Conservation (phyloP, 2,888 invertebrate genomes). For the Galeopsomyia nigrocyanea region DNA sequence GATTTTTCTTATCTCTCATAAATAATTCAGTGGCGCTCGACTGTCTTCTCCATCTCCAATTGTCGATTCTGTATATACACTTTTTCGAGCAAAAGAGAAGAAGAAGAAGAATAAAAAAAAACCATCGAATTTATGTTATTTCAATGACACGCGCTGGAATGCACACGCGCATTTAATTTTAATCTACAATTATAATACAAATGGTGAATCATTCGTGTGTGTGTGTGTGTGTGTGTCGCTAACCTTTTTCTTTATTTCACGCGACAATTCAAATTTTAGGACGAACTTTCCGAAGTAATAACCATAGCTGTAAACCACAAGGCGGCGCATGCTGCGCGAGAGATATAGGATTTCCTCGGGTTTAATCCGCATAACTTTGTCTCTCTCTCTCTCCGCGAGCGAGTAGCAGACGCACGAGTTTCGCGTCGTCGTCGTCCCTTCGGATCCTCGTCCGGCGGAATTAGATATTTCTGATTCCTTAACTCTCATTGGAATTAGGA, state of each 20-base stretch:
- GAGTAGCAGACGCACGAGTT: constrained; percentile 23
- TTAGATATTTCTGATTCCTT: constrained; percentile 59
- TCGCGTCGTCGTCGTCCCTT: constrained; percentile 40
- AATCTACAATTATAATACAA: background rate
- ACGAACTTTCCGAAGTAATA: constrained; percentile 1
- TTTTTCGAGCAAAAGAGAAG: background rate
- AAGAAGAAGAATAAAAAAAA: no score
- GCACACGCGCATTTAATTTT: background rate
- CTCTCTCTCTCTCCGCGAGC: constrained; percentile 25
- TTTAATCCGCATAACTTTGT: constrained; percentile 58
- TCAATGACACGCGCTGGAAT: constrained; percentile 12
- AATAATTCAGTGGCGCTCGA: constrained; percentile 28
- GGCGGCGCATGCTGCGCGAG: background rate
- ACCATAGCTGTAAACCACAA: constrained; percentile 16
- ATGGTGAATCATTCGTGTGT: no score
- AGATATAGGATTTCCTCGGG: constrained; percentile 47
- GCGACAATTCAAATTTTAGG: constrained; percentile 21
- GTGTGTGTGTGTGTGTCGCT: no score
- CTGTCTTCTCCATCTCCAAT: background rate
- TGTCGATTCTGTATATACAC: background rate
- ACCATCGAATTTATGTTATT: constrained; percentile 13
- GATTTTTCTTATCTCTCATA: constrained; percentile 28
- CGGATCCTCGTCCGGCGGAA: constrained; percentile 50
- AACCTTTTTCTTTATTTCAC: background rate
- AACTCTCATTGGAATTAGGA: constrained; percentile 56